Evolutionary conservation across 1,140 invertebrate species (phyloP).

Genomic region (Listronotus oregonensis): DNA sequence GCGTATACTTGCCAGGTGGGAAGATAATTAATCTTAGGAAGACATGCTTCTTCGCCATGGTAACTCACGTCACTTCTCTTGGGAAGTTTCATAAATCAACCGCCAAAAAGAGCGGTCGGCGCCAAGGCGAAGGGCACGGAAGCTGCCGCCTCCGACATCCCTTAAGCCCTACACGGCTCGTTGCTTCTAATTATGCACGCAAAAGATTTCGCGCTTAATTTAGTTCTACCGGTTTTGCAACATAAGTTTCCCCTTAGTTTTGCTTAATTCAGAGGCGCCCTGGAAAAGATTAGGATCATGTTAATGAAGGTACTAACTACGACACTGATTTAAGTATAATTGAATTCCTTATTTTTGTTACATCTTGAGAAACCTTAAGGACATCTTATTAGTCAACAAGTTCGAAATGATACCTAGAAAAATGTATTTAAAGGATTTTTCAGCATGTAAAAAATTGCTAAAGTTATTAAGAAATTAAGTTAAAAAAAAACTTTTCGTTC

Average conservation of each 20-base stretch:
- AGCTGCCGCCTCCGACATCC: constrained; percentile 2
- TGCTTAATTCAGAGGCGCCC: background rate
- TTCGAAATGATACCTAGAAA: no score
- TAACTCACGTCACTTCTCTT: constrained; percentile 3
- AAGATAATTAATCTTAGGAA: constrained; percentile 9
- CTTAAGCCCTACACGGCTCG: constrained; percentile 51
- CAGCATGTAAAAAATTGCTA: no score
- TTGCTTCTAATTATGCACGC: constrained; percentile 54
- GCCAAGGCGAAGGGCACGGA: constrained; percentile 1
- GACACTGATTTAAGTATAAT: no score
- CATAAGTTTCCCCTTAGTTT: background rate
- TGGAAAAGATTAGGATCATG: no score
- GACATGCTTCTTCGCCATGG: background rate
- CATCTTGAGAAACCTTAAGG: no score
- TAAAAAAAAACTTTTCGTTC: no score
- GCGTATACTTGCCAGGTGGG: no score
- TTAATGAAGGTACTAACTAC: no score
- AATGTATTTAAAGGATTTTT: no score
- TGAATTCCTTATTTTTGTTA: no score
- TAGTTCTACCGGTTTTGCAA: constrained; percentile 47
- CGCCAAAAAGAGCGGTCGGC: constrained; percentile 2
- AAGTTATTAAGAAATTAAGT: no score
- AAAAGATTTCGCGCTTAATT: constrained; percentile 55
- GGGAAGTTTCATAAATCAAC: constrained; percentile 16
- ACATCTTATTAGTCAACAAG: no score